Percentiles rank a stretch among this genome's conserved stretches.
These are phyloP conservation scores for Eurosta solidaginis DNA, from an alignment of 1,140 invertebrate species.

Conservation along the genomic window DNA sequence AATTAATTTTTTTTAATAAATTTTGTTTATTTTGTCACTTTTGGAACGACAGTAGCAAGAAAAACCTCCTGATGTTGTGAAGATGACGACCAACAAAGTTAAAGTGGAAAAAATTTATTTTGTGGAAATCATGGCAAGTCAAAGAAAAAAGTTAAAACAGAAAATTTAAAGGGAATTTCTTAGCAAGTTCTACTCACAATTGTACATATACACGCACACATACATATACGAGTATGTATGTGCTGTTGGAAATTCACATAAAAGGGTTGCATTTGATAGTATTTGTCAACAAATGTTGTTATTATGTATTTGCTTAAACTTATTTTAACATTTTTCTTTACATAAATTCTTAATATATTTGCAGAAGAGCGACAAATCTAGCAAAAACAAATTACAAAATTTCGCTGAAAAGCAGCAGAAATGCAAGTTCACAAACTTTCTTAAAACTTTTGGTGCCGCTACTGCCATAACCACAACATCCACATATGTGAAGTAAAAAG, in stretches of 20 bases:
- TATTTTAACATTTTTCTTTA: background rate
- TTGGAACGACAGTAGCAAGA: too few relatives aligned
- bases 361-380: too few relatives aligned
- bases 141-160: background rate
- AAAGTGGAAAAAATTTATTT: background rate
- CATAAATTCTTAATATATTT: background rate
- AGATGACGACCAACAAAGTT: background rate
- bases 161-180: background rate
- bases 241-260: background rate
- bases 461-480: background rate
- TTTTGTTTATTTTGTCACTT: too few relatives aligned
- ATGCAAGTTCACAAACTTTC: too few relatives aligned
- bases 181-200: too few relatives aligned
- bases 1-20: constrained; percentile 12
- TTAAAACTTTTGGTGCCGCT: background rate
- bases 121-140: background rate
- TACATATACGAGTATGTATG: background rate
- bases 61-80: too few relatives aligned
- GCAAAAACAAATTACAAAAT: too few relatives aligned
- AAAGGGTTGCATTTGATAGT: too few relatives aligned
- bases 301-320: background rate
- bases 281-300: background rate
- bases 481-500: too few relatives aligned
- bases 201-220: background rate
- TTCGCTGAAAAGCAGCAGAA: too few relatives aligned